phyloP scores from a whole-genome alignment of 35 echinoderm and acorn worm genomes.

The Apostichopus californicus region DNA sequence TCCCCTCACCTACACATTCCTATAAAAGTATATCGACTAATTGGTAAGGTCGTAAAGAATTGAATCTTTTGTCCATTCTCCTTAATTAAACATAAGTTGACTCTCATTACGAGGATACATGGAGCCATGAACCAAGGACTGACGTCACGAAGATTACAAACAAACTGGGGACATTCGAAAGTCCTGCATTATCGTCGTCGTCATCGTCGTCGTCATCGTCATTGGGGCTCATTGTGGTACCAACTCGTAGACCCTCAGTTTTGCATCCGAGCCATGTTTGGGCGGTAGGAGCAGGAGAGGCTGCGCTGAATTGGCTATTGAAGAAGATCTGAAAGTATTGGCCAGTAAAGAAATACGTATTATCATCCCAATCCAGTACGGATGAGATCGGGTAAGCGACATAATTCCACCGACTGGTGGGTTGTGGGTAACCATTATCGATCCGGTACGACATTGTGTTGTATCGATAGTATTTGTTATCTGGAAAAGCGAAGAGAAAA shows the following conservation, averaged over 20 bases:
- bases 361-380: neutral
- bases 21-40: too few species aligned
- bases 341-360: slow-evolving; percentile 14
- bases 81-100: too few species aligned
- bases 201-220: neutral
- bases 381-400: neutral
- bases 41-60: too few species aligned
- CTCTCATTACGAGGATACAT: neutral
- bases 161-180: neutral
- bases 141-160: slow-evolving; percentile 2
- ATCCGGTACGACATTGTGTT: slow-evolving; percentile 39
- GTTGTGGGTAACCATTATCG: slow-evolving; percentile 23
- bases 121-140: neutral
- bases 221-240: neutral
- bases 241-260: neutral
- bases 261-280: slow-evolving; percentile 2
- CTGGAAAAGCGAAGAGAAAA: neutral
- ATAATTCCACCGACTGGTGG: neutral
- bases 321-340: slow-evolving; percentile 20
- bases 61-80: too few species aligned
- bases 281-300: neutral
- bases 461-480: slow-evolving; percentile 34
- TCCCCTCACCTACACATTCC: too few species aligned
- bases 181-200: neutral
- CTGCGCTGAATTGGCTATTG: neutral